Percentiles rank a stretch among this genome's conserved stretches.
phyloP scores from a whole-genome alignment of 2,888 invertebrate genomes.

The Vannuccia rotundouncinata region DNA sequence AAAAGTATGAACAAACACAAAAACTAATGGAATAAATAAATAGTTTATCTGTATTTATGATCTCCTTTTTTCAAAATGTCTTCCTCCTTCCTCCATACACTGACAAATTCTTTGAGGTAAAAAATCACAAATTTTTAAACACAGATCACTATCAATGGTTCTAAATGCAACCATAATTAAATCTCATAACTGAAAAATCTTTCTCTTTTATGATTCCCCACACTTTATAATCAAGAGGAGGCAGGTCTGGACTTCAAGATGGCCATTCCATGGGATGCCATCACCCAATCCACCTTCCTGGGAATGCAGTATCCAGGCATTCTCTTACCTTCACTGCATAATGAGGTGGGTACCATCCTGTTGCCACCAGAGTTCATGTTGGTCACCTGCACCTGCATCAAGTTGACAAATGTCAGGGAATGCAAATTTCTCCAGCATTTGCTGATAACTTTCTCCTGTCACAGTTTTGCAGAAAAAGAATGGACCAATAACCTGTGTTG shows the following conservation, averaged over 20 bases:
- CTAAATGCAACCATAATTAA: neutral
- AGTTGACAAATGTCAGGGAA: constrained; percentile 4
- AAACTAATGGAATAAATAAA: neutral
- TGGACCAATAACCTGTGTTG: constrained; percentile 5
- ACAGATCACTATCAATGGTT: neutral
- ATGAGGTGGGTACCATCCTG: constrained; percentile 12
- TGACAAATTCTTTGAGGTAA: constrained; percentile 27
- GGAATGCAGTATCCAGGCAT: constrained; percentile 6
- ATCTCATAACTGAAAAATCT: neutral
- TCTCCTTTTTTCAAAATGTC: constrained; percentile 17
- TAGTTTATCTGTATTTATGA: neutral
- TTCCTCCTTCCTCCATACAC: neutral
- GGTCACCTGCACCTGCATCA: neutral
- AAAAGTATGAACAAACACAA: neutral
- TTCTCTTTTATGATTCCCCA: constrained; percentile 26
- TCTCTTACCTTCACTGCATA: constrained; percentile 22
- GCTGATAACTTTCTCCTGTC: constrained; percentile 5
- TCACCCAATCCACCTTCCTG: constrained; percentile 22
- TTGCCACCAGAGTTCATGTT: constrained; percentile 31
- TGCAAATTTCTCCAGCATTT: constrained; percentile 27
- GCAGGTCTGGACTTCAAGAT: constrained; percentile 25
- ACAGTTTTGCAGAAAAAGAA: constrained; percentile 14
- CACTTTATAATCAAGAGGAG: neutral
- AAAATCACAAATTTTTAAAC: constrained; percentile 27
- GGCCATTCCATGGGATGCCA: constrained; percentile 20